Evolutionary conservation across 2,797 vertebrate species (phyloP), one percentile per base, ranked within the genome.

Genomic region (Nannoperca obscura): DNA sequence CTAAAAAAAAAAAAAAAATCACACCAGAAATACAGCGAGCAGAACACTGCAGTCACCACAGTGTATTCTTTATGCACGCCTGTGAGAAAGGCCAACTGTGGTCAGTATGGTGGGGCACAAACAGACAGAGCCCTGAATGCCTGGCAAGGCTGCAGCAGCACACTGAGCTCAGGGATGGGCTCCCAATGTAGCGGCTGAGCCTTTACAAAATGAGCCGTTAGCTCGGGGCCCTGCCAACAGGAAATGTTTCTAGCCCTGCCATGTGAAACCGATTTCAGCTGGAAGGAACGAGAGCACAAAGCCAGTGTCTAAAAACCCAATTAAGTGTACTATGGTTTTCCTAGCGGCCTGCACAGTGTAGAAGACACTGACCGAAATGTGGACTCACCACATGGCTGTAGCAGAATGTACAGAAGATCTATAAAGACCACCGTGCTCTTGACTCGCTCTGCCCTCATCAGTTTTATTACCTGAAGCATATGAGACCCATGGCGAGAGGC

Each of bases 251-350:
- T 89, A 82, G 64, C 74, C 62, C 87, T 90, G 89, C 89, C 89
- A 91, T 92, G 92, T 92, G 93, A 94, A 95, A 93, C 88, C 91
- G 19, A 92, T 94, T 94, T 92, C 87, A 91, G 85, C 84, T 93
- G 90, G 83, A 89, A 84, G 85, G 84, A 92, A 84, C 76, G 42
- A 72, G 80, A 84, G 79, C 72, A 66, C 76, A 84, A 82, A 86
- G 88, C 87, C 90, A 82, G 85, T 52, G 91, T 94, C 93, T 94
- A 93, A 91, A 89, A 93, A 92, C 84, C 83, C 89, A 94, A 92
- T 95, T 93, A 95, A 44, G 82, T 94, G 92, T 93, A 90, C 92
- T 82, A 64, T 72, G 62, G 64, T 78, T 89, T 86, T 81, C 68
- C 82, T 69, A 77, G 72, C 42, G 67, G 86, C 82, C 85, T 74